A percentile compares a stretch with the other conserved stretches of the same genome.
Conservation (phyloP, 2,888 invertebrate species). For the Pseudococcus longispinus region DNA sequence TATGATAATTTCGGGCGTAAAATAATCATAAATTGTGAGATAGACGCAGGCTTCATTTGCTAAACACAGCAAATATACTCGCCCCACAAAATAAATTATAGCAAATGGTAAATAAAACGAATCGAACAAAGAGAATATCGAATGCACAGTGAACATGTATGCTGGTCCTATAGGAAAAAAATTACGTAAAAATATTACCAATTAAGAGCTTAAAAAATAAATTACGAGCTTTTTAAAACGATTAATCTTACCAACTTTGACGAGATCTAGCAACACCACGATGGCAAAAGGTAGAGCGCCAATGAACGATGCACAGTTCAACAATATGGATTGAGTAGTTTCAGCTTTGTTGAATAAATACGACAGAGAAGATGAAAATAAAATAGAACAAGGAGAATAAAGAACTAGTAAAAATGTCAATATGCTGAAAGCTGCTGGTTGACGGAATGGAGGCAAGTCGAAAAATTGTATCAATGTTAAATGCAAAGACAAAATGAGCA, state of each 20-base stretch:
- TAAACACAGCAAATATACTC: conserved; percentile 67
- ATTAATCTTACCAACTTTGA: conserved; percentile 70
- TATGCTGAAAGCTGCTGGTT: conserved; percentile 74
- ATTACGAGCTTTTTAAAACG: not conserved
- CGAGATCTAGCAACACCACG: conserved; percentile 76
- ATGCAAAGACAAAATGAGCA: conserved; percentile 72
- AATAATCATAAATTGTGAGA: conserved; percentile 72
- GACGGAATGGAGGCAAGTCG: conserved; percentile 74
- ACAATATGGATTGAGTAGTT: conserved; percentile 80
- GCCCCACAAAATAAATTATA: conserved; percentile 80
- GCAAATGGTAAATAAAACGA: conserved; percentile 85
- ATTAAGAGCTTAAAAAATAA: too few species aligned
- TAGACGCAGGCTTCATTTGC: conserved; percentile 71
- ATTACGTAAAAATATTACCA: not conserved
- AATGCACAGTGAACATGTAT: conserved; percentile 66
- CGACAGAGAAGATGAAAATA: conserved; percentile 78
- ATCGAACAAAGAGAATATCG: conserved; percentile 75
- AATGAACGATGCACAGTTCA: conserved; percentile 76
- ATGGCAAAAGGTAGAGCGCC: conserved; percentile 78
- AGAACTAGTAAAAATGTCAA: conserved; percentile 72
- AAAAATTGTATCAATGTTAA: conserved; percentile 68
- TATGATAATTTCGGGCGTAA: conserved; percentile 75
- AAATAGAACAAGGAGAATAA: conserved; percentile 77
- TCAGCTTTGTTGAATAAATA: conserved; percentile 84
- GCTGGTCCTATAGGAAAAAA: conserved; percentile 48